Base-by-base conservation (phyloP, 2,113 vertebrate genomes). In the Vidua macroura region DNA sequence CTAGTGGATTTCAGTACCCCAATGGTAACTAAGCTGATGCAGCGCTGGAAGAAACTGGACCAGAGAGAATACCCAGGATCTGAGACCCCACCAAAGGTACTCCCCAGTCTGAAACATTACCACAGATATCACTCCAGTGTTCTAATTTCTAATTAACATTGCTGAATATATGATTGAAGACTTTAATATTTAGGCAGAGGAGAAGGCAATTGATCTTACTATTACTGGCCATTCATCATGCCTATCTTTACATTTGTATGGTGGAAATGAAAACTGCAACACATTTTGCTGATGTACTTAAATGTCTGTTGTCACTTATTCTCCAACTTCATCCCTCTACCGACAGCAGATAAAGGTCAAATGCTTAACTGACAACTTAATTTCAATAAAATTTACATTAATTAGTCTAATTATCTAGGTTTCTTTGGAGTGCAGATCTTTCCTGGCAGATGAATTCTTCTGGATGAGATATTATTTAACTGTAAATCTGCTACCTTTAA, bases 11-110 rank as follows among this genome's bases (percentile, higher is more conserved):
- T 99, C 97, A 99, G 98, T 96, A 99, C 98, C 31, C 98, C 99
- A 1, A 99, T 99, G 90, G 99, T 99, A 80, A 98, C 99, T 88
- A 99, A 99, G 93, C 97, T 99, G 91, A 99, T 99, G 99, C 99
- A 99, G 88, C 98, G 99, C 88, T 99, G 99, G 99, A 99, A 99
- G 97, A 99, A 99, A 95, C 98, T 99, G 53, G 99, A 99, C 97
- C 99, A 99, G 97, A 98, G 99, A 95, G 99, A 99, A 96, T 99
- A 99, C 79, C 99, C 99, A 72, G 99, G 99, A 85, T 99, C 99
- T 3, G 99, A 99, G 88, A 99, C 98, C 60, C 99, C 99, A 33
- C 99, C 99, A 60, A 99, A 99, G 99, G 99, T 99, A 98, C 21
- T 86, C 49, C 1, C 37, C 88, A 20, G 13, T 73, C 62, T 67